Evolutionary conservation across 2,797 vertebrate species (phyloP).

Genomic region (Tangara arthus): DNA sequence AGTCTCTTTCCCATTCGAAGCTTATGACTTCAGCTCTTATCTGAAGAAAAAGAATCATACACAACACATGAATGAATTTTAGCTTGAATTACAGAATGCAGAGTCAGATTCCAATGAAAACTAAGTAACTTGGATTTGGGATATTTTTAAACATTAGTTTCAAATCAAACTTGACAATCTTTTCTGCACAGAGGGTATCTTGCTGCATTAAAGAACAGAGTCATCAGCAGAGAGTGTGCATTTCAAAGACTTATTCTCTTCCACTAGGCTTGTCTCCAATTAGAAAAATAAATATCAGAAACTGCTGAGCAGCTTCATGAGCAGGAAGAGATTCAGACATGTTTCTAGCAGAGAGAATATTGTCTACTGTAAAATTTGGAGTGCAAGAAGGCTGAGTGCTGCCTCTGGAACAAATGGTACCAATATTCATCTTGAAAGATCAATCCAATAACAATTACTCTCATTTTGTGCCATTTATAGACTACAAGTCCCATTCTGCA

Average conservation of each 20-base stretch:
- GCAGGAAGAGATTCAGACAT: neutral
- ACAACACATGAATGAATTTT: neutral
- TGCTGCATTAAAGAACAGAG: neutral
- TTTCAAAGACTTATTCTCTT: conserved; percentile 22
- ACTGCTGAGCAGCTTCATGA: neutral
- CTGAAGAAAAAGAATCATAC: neutral
- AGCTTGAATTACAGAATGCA: neutral
- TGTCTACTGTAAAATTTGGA: neutral
- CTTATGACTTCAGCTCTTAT: neutral
- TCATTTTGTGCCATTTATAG: neutral
- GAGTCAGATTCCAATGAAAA: conserved; percentile 7
- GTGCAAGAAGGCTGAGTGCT: neutral
- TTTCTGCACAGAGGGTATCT: neutral
- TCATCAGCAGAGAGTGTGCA: neutral
- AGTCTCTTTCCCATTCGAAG: neutral
- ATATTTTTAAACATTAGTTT: conserved; percentile 30
- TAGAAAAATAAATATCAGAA: conserved; percentile 19
- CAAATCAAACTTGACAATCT: neutral
- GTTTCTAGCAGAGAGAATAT: neutral
- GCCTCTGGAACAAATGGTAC: neutral
- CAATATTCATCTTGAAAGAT: neutral
- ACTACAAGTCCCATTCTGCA: neutral
- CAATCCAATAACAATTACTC: neutral
- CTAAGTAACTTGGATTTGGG: neutral
- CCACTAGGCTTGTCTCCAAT: neutral